Evolutionary conservation across 2,888 invertebrate genomes (phyloP), one percentile per base, ranked within the genome.

Genomic region (Leucozona laternaria): DNA sequence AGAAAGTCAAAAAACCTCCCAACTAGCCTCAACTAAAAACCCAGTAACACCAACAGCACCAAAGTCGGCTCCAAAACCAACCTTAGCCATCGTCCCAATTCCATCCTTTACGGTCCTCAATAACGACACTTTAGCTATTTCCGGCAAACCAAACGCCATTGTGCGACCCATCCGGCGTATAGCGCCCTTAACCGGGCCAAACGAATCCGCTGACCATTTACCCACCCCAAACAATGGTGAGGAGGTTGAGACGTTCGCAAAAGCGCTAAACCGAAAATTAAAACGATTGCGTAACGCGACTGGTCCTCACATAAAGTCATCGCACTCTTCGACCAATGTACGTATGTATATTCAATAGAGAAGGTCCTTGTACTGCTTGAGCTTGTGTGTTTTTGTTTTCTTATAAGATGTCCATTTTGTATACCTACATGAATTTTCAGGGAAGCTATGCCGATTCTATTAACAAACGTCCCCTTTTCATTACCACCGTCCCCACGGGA

Each of bases 401-500:
- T 76, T n/a, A 31, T 8, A 75, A 83, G 25, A 7, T 92, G 10
- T 91, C 25, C 40, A 55, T 86, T 81, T 5, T 72, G 17, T 34
- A 13, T 66, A 20, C 10, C 5, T 28, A 13, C 4, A 11, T 70
- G 48, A 55, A 81, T 48, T 83, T 83, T 92, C 89, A 91, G 90
- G 90, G 89, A 50, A 90, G 89, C 79, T 89, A 88, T 78, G 89
- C 90, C 34, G 90, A 90, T 45, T 75, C 87, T 75, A 72, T 89
- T 66, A 88, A 89, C 73, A 93, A 92, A 62, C 92, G 93, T 81
- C 95, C 95, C 79, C 94, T 96, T 11, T 97, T 97, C 90, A 95
- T 97, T 88, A 97, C 96, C 11, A 97, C 97, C 0, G 97, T 97
- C 55, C 96, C 95, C 89, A 95, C 94, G 70, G 97, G 97, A 3